Base-by-base conservation (phyloP, 2,113 vertebrate genomes). In the Saimiri boliviensis region DNA sequence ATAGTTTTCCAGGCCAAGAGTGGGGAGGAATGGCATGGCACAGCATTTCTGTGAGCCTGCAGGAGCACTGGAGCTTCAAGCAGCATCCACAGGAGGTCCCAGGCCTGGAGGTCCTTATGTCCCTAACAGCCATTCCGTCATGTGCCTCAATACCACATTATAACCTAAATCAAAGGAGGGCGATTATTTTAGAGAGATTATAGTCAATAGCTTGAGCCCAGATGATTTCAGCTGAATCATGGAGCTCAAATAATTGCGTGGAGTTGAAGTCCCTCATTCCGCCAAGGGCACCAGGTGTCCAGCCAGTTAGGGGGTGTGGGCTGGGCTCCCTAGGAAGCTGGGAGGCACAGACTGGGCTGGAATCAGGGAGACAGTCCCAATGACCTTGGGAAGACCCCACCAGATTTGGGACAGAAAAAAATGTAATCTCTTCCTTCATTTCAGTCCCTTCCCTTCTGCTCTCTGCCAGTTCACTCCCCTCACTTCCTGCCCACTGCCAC, bases 161-260 rank as follows among this genome's bases (percentile, higher is more conserved):
- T 68, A 71, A 91, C 60, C 68, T 93, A 73, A 47, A 95, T 94
- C 60, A 47, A 93, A 68, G 90, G 95, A 87, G 32, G 27, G 17
- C 83, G 76, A 94, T 93, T 92, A 68, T 97, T 91, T 97, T 92
- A 86, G 47, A 89, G 49, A 91, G 37, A 91, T 84, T 89, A 42
- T 52, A 79, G 45, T 92, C 81, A 80, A 45, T 25, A 82, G 20
- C 49, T 35, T 96, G 4, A 81, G 63, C 79, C 40, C 63, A 86
- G 88, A 96, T 60, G 68, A 63, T 83, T 85, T 93, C 73, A 71
- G 52, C 54, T 3, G 8, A 63, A 40, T 91, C 47, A 81, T 45
- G 45, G 91, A 85, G 21, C 63, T 96, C n/a, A 93, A 95, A 83
- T 89, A 86, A 95, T 37, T 89, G 37, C 16, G 25, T 32, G 45